A percentile compares a stretch with the other conserved stretches of the same genome.
Evolutionary conservation across 2,888 invertebrate genomes (phyloP).

Genomic region (Ophioninae sp.): DNA sequence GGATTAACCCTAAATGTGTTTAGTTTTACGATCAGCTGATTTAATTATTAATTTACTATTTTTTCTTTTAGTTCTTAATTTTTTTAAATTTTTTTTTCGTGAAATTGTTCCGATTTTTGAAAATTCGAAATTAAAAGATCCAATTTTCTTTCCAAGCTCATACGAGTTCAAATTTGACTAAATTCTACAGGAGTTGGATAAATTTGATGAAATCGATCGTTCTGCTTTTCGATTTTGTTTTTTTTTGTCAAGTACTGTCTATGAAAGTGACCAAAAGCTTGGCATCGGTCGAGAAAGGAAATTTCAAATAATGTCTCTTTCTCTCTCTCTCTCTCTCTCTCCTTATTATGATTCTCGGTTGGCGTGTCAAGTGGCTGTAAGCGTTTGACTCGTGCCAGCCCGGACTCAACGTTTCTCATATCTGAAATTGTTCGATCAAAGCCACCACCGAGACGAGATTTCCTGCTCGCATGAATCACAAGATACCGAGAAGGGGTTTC

Average conservation of each 20-base stretch:
- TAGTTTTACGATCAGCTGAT: no score
- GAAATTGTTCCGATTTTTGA: no score
- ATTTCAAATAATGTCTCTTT: background rate
- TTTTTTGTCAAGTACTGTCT: background rate
- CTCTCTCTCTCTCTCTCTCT: constrained; percentile 7
- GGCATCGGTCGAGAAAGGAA: background rate
- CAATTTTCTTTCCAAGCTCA: no score
- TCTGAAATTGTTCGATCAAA: constrained; percentile 68
- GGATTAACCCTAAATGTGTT: no score
- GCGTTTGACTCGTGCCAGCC: constrained; percentile 44
- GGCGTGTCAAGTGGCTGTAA: constrained; percentile 71
- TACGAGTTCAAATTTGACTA: no score
- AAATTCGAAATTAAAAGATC: no score
- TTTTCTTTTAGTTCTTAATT: no score
- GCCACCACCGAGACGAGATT: constrained; percentile 59
- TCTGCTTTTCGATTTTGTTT: background rate
- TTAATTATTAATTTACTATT: no score
- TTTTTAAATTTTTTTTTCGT: no score
- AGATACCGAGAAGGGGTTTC: constrained; percentile 23
- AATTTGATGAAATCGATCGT: no score
- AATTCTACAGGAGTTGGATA: no score
- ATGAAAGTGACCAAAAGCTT: background rate
- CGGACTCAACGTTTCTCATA: constrained; percentile 54
- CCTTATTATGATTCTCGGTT: constrained; percentile 32
- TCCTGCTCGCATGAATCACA: constrained; percentile 43